Conservation (phyloP, 2,888 invertebrate species). For the Allygus modestus region DNA sequence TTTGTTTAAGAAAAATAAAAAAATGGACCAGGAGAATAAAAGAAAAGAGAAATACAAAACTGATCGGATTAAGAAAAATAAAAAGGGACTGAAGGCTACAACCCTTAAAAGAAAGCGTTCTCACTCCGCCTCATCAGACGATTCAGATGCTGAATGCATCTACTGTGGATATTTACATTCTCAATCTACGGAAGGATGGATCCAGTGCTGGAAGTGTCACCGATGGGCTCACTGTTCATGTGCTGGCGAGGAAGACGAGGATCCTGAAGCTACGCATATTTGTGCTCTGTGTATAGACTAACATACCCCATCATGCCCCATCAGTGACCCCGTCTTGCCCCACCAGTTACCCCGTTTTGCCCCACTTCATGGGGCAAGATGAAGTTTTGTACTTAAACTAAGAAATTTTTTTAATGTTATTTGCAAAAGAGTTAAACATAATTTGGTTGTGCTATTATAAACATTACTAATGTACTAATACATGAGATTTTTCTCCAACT, state of each 20-base stretch:
- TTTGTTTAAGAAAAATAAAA: not conserved
- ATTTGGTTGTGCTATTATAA: not conserved
- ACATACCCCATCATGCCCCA: constrained; percentile 40
- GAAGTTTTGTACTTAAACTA: not conserved
- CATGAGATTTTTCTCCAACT: not conserved
- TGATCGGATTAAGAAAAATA: not conserved
- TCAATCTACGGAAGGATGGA: constrained; percentile 59
- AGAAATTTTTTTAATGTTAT: not conserved
- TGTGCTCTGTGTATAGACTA: constrained; percentile 13
- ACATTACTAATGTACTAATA: not conserved
- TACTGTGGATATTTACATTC: constrained; percentile 59
- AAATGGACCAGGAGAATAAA: no score
- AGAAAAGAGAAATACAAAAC: no score
- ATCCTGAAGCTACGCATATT: constrained; percentile 53
- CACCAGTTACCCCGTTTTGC: not conserved
- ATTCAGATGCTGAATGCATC: constrained; percentile 52
- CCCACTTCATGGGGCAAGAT: constrained; percentile 4
- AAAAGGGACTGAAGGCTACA: not conserved
- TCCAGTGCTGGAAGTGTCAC: constrained; percentile 31
- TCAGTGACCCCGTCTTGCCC: not conserved
- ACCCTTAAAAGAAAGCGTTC: not conserved
- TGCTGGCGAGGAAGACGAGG: constrained; percentile 55
- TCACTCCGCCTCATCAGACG: constrained; percentile 14
- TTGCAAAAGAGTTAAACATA: not conserved
- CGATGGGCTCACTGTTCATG: constrained; percentile 60